phyloP scores from a whole-genome alignment of 2,113 vertebrate genomes.

The Podarcis cretensis region DNA sequence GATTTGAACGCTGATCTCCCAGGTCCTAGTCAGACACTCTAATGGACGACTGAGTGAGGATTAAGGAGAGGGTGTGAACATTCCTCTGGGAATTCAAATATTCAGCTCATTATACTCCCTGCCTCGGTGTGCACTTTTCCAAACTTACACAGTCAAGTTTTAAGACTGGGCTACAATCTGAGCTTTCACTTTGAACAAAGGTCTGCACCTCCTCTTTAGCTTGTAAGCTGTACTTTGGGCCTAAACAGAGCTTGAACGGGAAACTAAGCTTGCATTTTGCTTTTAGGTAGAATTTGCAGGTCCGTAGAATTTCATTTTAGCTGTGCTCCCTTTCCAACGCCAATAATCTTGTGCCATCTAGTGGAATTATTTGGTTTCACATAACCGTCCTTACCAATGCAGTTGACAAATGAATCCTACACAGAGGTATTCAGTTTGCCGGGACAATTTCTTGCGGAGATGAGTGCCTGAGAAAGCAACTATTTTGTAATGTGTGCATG shows the following conservation, averaged over 20 bases:
- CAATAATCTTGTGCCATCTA: conserved; percentile 56
- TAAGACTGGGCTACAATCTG: background rate
- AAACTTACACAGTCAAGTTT: background rate
- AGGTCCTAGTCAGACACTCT: too few species aligned
- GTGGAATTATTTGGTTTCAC: conserved; percentile 36
- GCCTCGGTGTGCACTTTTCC: too few species aligned
- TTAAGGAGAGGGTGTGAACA: too few species aligned
- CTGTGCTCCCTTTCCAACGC: background rate
- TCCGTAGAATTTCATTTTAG: background rate
- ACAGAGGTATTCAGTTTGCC: background rate
- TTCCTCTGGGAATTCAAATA: too few species aligned
- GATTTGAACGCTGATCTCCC: too few species aligned
- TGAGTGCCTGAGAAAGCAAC: background rate
- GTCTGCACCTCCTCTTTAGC: background rate
- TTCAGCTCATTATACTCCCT: too few species aligned
- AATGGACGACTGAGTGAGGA: too few species aligned
- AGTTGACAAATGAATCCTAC: background rate
- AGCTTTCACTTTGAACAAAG: background rate
- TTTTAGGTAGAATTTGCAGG: background rate
- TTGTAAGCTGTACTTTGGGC: too few species aligned
- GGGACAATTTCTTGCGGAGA: background rate
- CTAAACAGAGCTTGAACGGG: background rate
- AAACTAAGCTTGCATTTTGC: background rate
- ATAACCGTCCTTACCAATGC: background rate
- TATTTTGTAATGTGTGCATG: background rate